Evolutionary conservation across 2,888 invertebrate species (phyloP).

Genomic region (Conops quadrifasciatus): DNA sequence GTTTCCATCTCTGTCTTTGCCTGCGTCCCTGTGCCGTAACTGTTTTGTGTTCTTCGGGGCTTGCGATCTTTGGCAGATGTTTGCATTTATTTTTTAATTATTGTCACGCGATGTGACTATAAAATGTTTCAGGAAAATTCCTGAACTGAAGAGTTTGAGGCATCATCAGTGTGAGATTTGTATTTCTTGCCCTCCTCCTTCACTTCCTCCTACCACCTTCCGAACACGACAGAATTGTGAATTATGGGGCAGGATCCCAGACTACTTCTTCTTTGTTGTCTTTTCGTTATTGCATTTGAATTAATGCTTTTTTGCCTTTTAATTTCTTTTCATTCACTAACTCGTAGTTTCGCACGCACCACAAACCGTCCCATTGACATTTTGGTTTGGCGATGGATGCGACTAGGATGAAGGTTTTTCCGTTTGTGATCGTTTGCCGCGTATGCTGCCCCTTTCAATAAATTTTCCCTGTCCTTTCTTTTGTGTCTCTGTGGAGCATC

Average conservation of each 20-base stretch:
- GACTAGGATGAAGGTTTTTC: neutral
- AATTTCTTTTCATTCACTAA: too few relatives aligned
- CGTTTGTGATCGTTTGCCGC: neutral
- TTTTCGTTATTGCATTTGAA: too few relatives aligned
- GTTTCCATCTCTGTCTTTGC: constrained; percentile 2
- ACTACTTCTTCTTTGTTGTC: too few relatives aligned
- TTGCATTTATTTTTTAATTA: constrained; percentile 63
- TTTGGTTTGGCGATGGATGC: neutral
- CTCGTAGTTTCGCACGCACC: too few relatives aligned
- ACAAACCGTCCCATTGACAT: neutral
- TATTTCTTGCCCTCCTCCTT: too few relatives aligned
- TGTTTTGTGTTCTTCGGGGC: constrained; percentile 38
- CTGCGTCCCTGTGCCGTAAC: neutral
- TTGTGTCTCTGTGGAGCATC: too few relatives aligned
- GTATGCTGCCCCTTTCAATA: neutral
- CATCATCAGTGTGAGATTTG: too few relatives aligned
- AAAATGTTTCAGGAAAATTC: constrained; percentile 43
- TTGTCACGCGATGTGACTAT: constrained; percentile 63
- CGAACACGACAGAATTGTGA: too few relatives aligned
- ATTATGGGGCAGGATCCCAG: too few relatives aligned
- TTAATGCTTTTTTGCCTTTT: too few relatives aligned
- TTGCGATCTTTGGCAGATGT: constrained; percentile 60
- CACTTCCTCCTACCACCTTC: too few relatives aligned
- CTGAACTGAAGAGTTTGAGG: neutral
- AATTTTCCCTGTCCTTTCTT: neutral